Evolutionary conservation across 2,888 invertebrate species (phyloP).

Genomic region (Autographa pulchrina): DNA sequence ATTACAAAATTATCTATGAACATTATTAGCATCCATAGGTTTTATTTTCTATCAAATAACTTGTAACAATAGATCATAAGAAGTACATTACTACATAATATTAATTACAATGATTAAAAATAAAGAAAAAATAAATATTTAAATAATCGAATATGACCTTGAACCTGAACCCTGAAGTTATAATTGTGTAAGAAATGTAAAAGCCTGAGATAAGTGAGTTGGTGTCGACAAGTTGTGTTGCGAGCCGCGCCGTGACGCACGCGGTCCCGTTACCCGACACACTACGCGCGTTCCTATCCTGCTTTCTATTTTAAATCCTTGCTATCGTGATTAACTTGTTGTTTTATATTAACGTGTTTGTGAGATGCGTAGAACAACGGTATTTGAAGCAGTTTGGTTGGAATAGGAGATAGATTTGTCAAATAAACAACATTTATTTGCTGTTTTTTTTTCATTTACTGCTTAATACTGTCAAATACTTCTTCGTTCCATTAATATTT

Average conservation of each 20-base stretch:
- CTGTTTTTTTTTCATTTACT: no score
- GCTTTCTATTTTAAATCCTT: constrained; percentile 73
- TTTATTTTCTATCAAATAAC: neutral
- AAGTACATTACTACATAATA: no score
- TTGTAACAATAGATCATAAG: no score
- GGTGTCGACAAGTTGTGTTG: constrained; percentile 20
- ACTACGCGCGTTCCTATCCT: constrained; percentile 70
- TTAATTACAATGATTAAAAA: no score
- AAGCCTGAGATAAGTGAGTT: constrained; percentile 40
- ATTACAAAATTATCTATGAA: neutral
- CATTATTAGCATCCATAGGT: neutral
- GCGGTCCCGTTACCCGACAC: constrained; percentile 82
- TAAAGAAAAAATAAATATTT: no score
- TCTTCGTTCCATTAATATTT: no score
- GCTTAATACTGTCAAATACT: no score
- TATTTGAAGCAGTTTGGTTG: neutral
- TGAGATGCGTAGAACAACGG: neutral
- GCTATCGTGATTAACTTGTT: constrained; percentile 55
- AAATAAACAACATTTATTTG: no score
- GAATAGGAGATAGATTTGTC: neutral
- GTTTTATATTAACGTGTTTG: constrained; percentile 17
- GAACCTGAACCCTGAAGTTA: neutral
- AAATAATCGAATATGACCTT: neutral
- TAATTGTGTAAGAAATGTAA: neutral
- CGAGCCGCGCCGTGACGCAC: constrained; percentile 63